Conservation (phyloP, 2,888 invertebrate species). For the Tinea semifulvella region DNA sequence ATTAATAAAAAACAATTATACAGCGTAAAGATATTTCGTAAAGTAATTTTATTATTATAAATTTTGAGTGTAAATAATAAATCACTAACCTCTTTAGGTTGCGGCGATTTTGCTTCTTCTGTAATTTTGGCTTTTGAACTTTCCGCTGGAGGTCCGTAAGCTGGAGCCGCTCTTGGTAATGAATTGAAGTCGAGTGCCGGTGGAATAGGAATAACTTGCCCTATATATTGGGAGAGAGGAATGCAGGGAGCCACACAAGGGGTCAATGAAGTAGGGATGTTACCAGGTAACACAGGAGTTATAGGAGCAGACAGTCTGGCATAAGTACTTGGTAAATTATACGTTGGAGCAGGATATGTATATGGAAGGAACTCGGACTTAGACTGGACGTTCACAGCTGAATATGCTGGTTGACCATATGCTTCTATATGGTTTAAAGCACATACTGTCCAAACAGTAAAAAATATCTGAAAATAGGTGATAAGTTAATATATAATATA, state of each 20-base stretch:
- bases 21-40: too few species aligned
- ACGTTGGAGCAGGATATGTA: background rate
- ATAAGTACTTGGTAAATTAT: background rate
- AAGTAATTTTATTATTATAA: too few species aligned
- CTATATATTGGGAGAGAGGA: conserved; percentile 26
- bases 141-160: conserved; percentile 11
- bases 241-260: conserved; percentile 47
- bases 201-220: conserved; percentile 28
- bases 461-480: conserved; percentile 37
- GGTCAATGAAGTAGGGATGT: conserved; percentile 25
- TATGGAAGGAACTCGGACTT: conserved; percentile 4
- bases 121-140: background rate
- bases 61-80: too few species aligned
- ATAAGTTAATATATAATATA: too few species aligned
- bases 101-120: background rate
- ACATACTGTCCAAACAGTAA: conserved; percentile 27
- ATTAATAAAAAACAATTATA: too few species aligned
- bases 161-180: background rate
- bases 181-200: conserved; percentile 15
- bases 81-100: conserved; percentile 38
- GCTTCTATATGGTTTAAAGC: conserved; percentile 23
- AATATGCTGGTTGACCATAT: conserved; percentile 20
- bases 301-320: conserved; percentile 1
- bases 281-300: background rate
- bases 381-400: conserved; percentile 42